A percentile compares a stretch with the other conserved stretches of the same genome.
These are phyloP conservation scores for Galeopterus variegatus DNA, from an alignment of 2,113 vertebrate species.

Conservation along the genomic window DNA sequence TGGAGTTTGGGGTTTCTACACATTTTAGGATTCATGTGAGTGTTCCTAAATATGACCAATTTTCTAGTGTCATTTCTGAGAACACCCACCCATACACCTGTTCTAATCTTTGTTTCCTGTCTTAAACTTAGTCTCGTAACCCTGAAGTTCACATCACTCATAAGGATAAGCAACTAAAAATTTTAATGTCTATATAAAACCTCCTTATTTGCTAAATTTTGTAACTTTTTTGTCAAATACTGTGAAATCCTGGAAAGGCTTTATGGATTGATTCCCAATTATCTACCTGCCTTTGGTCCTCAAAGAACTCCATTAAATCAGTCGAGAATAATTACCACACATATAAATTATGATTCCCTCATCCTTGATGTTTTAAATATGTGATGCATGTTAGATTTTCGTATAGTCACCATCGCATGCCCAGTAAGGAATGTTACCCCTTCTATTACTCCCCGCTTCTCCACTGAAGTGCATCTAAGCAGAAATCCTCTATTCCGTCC, in stretches of 20 bases:
- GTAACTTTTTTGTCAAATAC: neutral
- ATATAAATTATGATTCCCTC: neutral
- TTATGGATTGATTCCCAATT: neutral
- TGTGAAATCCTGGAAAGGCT: neutral
- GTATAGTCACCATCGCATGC: neutral
- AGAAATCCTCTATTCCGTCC: neutral
- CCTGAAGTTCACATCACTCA: neutral
- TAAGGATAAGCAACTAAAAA: conserved; percentile 12
- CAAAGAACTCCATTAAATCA: neutral
- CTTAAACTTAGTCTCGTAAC: neutral
- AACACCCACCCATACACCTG: neutral
- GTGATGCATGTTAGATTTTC: neutral
- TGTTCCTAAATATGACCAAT: neutral
- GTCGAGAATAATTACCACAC: neutral
- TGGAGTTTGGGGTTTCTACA: neutral
- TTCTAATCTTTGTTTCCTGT: neutral
- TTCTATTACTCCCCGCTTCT: neutral
- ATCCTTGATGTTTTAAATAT: neutral
- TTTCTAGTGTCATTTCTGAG: conserved; percentile 4
- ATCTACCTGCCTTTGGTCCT: conserved; percentile 2
- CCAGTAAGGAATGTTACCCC: neutral
- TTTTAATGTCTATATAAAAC: neutral
- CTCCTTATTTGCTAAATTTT: neutral
- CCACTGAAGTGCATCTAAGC: neutral
- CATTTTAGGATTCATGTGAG: conserved; percentile 5